Conservation (phyloP, 2,888 invertebrate genomes). For the Drosophila mimica region DNA sequence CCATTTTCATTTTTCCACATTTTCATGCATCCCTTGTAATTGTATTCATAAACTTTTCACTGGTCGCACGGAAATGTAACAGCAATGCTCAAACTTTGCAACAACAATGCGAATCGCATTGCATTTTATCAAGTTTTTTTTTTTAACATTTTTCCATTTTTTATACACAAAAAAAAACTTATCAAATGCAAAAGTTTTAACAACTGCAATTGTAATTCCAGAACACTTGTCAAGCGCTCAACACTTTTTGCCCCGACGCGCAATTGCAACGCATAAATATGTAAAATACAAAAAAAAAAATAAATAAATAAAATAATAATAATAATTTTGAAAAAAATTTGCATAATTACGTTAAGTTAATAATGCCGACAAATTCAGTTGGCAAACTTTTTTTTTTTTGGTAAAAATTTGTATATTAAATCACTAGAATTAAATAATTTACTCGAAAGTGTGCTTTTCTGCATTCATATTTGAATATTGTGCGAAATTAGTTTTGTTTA, state of each 20-base stretch:
- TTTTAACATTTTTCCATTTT: not conserved
- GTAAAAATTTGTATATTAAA: constrained; percentile 51
- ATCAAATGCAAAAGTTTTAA: constrained; percentile 11
- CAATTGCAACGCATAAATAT: not conserved
- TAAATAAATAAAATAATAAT: not conserved
- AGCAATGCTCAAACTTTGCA: not conserved
- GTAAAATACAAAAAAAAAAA: not conserved
- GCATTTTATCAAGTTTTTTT: not conserved
- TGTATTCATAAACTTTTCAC: not conserved
- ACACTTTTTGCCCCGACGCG: not conserved
- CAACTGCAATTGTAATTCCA: not conserved
- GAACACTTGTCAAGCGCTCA: constrained; percentile 5
- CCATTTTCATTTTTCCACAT: no score
- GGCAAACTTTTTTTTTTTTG: constrained; percentile 9
- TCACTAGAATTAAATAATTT: constrained; percentile 47
- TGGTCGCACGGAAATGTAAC: not conserved
- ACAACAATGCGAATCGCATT: not conserved
- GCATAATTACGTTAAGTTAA: constrained; percentile 3
- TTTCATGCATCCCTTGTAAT: not conserved
- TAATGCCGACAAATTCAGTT: constrained; percentile 19
- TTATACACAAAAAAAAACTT: not conserved
- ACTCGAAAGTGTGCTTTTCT: constrained; percentile 18
- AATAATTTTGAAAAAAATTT: not conserved
- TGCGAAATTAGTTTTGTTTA: constrained; percentile 71
- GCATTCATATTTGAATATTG: constrained; percentile 66